Conservation (phyloP, 2,797 vertebrate genomes). For the Tokudaia tokunoshimensis region DNA sequence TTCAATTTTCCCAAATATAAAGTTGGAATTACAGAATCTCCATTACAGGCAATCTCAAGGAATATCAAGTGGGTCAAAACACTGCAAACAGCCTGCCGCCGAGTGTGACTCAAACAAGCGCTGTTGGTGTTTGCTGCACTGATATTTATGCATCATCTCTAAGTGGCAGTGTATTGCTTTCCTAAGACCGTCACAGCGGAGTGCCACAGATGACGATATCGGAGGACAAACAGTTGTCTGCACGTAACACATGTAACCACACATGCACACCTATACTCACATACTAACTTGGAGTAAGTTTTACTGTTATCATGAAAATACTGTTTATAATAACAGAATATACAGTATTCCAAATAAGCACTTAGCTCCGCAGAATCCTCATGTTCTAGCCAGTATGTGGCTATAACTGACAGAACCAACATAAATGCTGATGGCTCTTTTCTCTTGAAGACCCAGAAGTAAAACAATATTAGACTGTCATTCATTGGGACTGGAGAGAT, state of each 20-base stretch:
- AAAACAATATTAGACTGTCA: neutral
- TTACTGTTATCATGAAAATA: constrained; percentile 8
- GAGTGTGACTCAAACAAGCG: neutral
- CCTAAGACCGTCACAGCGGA: neutral
- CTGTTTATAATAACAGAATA: constrained; percentile 26
- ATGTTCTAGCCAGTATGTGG: neutral
- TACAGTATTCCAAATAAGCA: neutral
- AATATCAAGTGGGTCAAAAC: neutral
- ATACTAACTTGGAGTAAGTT: neutral
- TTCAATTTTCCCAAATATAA: constrained; percentile 56
- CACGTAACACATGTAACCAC: neutral
- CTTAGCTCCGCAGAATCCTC: constrained; percentile 26
- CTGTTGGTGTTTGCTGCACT: neutral
- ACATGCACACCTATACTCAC: neutral
- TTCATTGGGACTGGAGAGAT: neutral
- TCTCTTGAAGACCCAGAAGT: neutral
- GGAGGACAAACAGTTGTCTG: neutral
- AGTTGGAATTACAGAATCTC: neutral
- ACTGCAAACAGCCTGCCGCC: neutral
- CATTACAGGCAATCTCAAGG: neutral
- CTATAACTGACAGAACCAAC: neutral
- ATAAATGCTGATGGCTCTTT: constrained; percentile 43
- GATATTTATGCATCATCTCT: neutral
- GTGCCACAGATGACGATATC: neutral
- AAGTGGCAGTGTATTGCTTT: neutral